These are phyloP conservation scores for Chrysogorgia sp. DNA, from an alignment of 92 coral and sea anemone genomes.

Conservation along the genomic window DNA sequence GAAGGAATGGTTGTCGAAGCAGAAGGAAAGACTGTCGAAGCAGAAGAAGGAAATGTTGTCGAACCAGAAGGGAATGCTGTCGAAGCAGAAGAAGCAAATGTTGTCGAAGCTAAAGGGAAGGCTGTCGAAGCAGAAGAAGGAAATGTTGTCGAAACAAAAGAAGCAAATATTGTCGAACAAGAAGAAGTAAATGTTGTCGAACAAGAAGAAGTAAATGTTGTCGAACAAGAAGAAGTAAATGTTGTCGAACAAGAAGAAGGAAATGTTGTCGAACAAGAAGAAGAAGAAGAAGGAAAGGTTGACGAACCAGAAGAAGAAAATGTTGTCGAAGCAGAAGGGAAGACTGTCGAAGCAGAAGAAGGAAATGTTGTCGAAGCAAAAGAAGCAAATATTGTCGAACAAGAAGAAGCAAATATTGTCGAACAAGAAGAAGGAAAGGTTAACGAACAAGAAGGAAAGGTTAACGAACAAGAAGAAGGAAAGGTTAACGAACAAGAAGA, in stretches of 20 bases:
- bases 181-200: background rate
- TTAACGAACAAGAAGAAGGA: background rate
- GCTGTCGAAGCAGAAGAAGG: conserved; percentile 5
- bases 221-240: conserved; percentile 19
- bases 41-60: conserved; percentile 19
- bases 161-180: background rate
- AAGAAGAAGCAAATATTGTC: background rate
- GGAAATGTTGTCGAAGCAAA: conserved; percentile 18
- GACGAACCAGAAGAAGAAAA: background rate
- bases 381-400: conserved; percentile 35
- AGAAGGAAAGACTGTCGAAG: too few species aligned
- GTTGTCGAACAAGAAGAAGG: background rate
- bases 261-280: background rate
- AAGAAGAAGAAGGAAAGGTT: background rate
- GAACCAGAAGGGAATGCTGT: conserved; percentile 15
- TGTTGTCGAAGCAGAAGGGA: conserved; percentile 6
- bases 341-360: conserved; percentile 9
- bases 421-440: background rate
- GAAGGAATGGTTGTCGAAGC: background rate
- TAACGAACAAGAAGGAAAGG: background rate
- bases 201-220: conserved; percentile 7
- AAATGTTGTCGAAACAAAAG: background rate
- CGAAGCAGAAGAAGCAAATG: conserved; percentile 11
- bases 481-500: background rate
- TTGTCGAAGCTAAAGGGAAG: too few species aligned